Evolutionary conservation across 2,888 invertebrate genomes (phyloP).

Genomic region (Sipunculus nudus): DNA sequence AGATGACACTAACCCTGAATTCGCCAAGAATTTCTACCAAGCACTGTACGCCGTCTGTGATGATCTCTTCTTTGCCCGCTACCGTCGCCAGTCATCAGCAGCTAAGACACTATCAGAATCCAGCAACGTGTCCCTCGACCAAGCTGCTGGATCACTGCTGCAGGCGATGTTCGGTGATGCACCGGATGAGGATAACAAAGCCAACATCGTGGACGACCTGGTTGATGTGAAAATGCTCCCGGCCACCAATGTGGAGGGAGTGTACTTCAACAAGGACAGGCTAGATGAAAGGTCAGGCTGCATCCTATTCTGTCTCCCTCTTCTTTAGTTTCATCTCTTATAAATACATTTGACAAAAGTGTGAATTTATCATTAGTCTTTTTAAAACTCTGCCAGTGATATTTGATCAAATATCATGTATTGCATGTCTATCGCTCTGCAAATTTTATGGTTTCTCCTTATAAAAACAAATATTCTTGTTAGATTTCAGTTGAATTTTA

Average conservation of each 20-base stretch:
- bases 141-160: conserved; percentile 47
- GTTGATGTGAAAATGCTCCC: conserved; percentile 57
- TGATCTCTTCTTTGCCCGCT: conserved; percentile 62
- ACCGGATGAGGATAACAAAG: conserved; percentile 56
- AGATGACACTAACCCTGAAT: conserved; percentile 59
- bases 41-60: conserved; percentile 60
- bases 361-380: too few species aligned
- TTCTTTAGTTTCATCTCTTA: too few species aligned
- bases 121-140: conserved; percentile 32
- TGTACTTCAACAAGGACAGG: conserved; percentile 54
- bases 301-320: too few species aligned
- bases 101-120: conserved; percentile 38
- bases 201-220: conserved; percentile 55
- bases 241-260: conserved; percentile 52
- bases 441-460: too few species aligned
- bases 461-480: too few species aligned
- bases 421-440: too few species aligned
- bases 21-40: conserved; percentile 57
- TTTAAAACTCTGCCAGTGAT: too few species aligned
- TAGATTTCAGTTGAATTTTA: too few species aligned
- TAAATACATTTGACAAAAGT: too few species aligned
- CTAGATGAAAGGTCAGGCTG: conserved; percentile 50
- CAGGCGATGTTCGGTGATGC: conserved; percentile 55
- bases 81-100: conserved; percentile 43
- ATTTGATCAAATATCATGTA: too few species aligned